A percentile compares a stretch with the other conserved stretches of the same genome.
phyloP scores from a whole-genome alignment of 2,797 vertebrate genomes.

The Pseudocheirus occidentalis region DNA sequence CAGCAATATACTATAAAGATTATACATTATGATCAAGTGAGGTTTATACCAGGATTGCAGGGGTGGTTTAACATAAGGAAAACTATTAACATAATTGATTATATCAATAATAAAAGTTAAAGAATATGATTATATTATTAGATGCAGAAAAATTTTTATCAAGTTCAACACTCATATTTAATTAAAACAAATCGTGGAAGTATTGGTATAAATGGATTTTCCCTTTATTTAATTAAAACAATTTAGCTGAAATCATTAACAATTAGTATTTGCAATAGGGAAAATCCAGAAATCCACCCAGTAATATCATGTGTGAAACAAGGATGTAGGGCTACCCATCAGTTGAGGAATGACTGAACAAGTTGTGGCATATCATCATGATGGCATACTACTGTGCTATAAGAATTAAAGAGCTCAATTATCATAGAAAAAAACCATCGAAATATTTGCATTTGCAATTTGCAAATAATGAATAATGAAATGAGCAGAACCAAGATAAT shows the following conservation, averaged over 20 bases:
- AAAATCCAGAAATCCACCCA: too few species aligned
- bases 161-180: not conserved
- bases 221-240: not conserved
- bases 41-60: not conserved
- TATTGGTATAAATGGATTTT: not conserved
- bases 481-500: too few species aligned
- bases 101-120: not conserved
- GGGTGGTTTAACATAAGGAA: not conserved
- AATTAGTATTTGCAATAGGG: not conserved
- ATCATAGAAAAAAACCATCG: too few species aligned
- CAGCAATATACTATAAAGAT: not conserved
- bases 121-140: not conserved
- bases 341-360: too few species aligned
- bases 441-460: too few species aligned
- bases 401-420: too few species aligned
- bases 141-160: not conserved
- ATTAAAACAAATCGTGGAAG: not conserved
- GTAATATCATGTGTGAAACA: not conserved
- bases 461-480: too few species aligned
- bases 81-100: not conserved
- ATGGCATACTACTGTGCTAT: too few species aligned
- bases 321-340: too few species aligned
- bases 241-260: not conserved
- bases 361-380: too few species aligned
- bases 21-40: not conserved